These are phyloP conservation scores for Archocentrus centrarchus DNA, from an alignment of 2,113 vertebrate genomes.

Conservation along the genomic window DNA sequence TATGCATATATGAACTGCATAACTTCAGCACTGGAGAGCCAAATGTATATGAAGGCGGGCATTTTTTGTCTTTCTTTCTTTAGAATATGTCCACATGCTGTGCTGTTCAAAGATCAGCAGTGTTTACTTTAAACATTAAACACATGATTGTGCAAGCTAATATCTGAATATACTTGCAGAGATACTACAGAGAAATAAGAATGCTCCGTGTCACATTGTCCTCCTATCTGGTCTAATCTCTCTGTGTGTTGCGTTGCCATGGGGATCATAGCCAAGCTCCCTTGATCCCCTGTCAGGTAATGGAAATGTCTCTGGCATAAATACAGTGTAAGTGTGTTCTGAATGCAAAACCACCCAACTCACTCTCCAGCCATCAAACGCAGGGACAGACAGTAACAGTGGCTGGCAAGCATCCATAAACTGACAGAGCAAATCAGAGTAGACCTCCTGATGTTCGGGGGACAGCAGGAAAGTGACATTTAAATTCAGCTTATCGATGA, in stretches of 20 bases:
- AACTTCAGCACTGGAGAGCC: background rate
- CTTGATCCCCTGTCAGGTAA: slow-evolving; percentile 63
- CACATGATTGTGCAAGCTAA: background rate
- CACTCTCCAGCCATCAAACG: slow-evolving; percentile 40
- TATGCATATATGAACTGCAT: background rate
- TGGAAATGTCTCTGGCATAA: slow-evolving; percentile 56
- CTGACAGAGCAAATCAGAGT: slow-evolving; percentile 48
- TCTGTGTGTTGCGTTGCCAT: slow-evolving; percentile 47
- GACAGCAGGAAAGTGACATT: slow-evolving; percentile 47
- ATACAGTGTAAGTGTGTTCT: slow-evolving; percentile 52
- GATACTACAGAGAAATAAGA: slow-evolving; percentile 2
- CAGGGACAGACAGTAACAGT: slow-evolving; percentile 15
- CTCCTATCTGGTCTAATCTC: slow-evolving; percentile 46
- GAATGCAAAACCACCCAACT: slow-evolving; percentile 52
- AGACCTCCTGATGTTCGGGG: slow-evolving; percentile 38
- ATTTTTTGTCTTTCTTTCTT: background rate
- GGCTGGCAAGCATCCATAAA: slow-evolving; percentile 44
- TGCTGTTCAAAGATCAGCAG: background rate
- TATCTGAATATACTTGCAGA: background rate
- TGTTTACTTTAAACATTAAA: background rate
- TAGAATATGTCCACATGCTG: background rate
- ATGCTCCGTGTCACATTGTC: slow-evolving; percentile 37
- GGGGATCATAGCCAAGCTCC: slow-evolving; percentile 38
- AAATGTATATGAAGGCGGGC: background rate
- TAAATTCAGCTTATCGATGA: slow-evolving; percentile 40